Evolutionary conservation across 2,797 vertebrate species (phyloP).

Genomic region (Austrolebias charrua): DNA sequence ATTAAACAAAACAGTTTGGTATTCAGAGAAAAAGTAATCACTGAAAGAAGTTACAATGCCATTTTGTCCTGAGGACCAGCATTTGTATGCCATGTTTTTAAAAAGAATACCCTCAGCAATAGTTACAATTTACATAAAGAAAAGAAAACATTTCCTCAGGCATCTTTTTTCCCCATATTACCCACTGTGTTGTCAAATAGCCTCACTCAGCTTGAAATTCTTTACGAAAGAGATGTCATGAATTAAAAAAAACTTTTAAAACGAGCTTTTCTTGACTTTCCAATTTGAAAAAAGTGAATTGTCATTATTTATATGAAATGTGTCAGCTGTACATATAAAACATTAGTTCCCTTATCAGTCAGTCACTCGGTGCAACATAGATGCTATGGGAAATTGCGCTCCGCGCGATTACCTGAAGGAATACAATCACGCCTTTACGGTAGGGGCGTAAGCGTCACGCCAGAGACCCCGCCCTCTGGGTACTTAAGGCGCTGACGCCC

Average conservation of each 20-base stretch:
- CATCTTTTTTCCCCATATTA: not conserved
- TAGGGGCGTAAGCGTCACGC: no score
- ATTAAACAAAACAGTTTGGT: not conserved
- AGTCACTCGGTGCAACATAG: no score
- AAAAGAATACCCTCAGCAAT: not conserved
- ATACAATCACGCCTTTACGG: no score
- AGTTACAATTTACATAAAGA: not conserved
- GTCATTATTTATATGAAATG: conserved; percentile 28
- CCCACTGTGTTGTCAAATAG: not conserved
- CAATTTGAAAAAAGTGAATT: conserved; percentile 17
- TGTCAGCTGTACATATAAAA: conserved; percentile 13
- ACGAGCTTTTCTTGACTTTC: conserved; percentile 15
- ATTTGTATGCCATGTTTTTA: not conserved
- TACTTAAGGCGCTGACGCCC: no score
- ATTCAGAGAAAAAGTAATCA: not conserved
- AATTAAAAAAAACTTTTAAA: conserved; percentile 19
- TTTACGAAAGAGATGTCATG: conserved; percentile 19
- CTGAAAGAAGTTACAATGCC: not conserved
- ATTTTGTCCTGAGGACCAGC: not conserved
- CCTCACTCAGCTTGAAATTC: not conserved
- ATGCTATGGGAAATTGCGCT: no score
- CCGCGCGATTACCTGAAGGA: no score
- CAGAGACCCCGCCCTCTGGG: no score
- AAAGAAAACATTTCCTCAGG: not conserved
- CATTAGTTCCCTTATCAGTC: no score